phyloP scores from a whole-genome alignment of 2,113 vertebrate genomes.

The Percina caprodes region DNA sequence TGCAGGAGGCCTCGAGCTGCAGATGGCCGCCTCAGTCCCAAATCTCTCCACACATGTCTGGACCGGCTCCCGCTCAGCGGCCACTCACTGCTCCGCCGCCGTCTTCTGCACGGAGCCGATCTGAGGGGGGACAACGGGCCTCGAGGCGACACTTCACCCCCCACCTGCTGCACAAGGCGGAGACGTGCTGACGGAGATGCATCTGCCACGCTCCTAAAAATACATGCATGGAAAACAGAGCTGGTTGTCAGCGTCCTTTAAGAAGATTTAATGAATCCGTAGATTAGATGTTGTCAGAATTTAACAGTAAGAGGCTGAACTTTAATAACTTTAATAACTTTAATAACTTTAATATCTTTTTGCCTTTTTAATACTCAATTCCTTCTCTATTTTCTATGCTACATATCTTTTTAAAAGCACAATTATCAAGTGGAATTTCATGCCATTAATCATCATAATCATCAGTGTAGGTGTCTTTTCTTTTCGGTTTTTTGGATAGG shows the following conservation, averaged over 20 bases:
- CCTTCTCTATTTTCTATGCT: not conserved
- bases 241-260: slow-evolving; percentile 38
- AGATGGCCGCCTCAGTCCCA: slow-evolving; percentile 82
- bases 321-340: not conserved
- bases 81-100: slow-evolving; percentile 39
- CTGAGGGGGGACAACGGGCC: slow-evolving; percentile 26
- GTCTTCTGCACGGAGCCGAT: not conserved
- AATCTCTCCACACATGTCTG: slow-evolving; percentile 80
- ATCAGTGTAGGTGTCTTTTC: slow-evolving; percentile 63
- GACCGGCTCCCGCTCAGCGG: slow-evolving; percentile 76
- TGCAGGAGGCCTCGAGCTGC: slow-evolving; percentile 76
- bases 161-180: slow-evolving; percentile 67
- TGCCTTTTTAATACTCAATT: not conserved
- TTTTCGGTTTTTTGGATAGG: slow-evolving; percentile 39
- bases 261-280: slow-evolving; percentile 41
- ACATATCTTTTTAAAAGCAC: slow-evolving; percentile 19
- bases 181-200: slow-evolving; percentile 45
- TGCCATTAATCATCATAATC: slow-evolving; percentile 4
- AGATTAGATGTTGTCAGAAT: not conserved
- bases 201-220: slow-evolving; percentile 56
- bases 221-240: slow-evolving; percentile 31
- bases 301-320: not conserved
- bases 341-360: not conserved
- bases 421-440: not conserved
- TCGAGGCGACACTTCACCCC: slow-evolving; percentile 52